These are phyloP conservation scores for Lophochroa leadbeateri DNA, from an alignment of 2,113 vertebrate genomes.

Conservation along the genomic window DNA sequence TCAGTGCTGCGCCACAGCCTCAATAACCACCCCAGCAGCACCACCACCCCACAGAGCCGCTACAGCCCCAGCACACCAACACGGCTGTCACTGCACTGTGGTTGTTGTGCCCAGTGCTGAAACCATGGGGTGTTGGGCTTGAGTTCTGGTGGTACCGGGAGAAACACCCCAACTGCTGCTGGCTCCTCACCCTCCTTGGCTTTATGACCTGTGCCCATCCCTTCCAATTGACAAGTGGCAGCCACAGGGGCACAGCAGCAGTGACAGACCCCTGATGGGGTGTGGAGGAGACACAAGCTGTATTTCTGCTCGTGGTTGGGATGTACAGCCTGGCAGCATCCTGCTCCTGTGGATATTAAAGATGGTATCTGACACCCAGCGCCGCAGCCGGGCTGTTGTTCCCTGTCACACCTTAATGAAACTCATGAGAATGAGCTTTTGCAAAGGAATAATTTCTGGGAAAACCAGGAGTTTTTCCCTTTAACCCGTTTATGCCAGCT, in stretches of 20 bases:
- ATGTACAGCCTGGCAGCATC: neutral
- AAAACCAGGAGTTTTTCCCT: neutral
- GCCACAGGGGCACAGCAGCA: neutral
- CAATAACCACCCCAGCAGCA: neutral
- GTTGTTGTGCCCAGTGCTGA: neutral
- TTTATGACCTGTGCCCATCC: neutral
- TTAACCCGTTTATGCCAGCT: neutral
- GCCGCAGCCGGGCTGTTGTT: neutral
- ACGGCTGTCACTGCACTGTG: neutral
- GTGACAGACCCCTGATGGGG: neutral
- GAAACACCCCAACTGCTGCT: neutral
- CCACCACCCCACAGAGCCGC: neutral
- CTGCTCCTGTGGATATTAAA: slow-evolving; percentile 42
- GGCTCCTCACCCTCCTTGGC: neutral
- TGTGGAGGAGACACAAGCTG: neutral
- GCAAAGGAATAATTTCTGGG: neutral
- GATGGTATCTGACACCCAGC: slow-evolving; percentile 19
- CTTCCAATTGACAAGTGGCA: neutral
- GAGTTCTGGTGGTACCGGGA: neutral
- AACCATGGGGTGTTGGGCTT: neutral
- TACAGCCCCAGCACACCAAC: fast-evolving
- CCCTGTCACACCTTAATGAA: neutral
- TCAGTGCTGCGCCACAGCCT: neutral
- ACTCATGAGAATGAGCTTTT: neutral
- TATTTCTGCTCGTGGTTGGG: no score